Evolutionary conservation across 2,113 vertebrate species (phyloP), one percentile per base, ranked within the genome.

Genomic region (Protobothrops flavoviridis): DNA sequence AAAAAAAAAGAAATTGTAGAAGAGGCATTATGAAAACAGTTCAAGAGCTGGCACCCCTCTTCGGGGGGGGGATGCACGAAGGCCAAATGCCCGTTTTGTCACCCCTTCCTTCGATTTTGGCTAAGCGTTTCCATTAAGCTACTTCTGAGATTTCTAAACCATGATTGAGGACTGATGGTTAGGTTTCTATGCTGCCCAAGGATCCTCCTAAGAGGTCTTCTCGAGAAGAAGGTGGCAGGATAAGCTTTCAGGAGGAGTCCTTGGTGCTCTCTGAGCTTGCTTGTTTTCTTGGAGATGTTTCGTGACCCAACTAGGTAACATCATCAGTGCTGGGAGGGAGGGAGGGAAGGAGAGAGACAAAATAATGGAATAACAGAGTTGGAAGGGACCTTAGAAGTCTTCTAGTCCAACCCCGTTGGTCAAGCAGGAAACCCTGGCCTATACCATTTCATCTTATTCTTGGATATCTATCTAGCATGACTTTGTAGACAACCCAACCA

Each of bases 1-100:
- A 87, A 88, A 90, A 95, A 96, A 93, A 94, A 95, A 96, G 92
- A 94, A 96, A 93, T 93, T 92, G 93, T 87, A 92, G 94, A 86
- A 87, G 17, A 43, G 10, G 0, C n/a, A 86, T 85, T 91, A 87
- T 43, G 91, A 64, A 96, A 93, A 48, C 92, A 7, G 7, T 21
- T 39, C 6, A 9, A 21, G 74, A 81, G 33, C 8, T 81, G 74
- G 74, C 74, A 43, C 17, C 17, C 2, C 5, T 81, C 33, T 81
- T 21, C 43, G n/a, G 15, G 6, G 69, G 13, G 5, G 56, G 20
- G 56, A 21, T 23, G 2, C 29, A 33, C 1, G n/a, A 39, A 33
- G 33, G 17, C 69, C n/a, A 74, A 74, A 33, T 33, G 64, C n/a
- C 69, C 15, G 20, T 39, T 81, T 43, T 81, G 17, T 81, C 17